Evolutionary conservation across 1,140 invertebrate genomes (phyloP).

Genomic region (Philaenus spumarius): DNA sequence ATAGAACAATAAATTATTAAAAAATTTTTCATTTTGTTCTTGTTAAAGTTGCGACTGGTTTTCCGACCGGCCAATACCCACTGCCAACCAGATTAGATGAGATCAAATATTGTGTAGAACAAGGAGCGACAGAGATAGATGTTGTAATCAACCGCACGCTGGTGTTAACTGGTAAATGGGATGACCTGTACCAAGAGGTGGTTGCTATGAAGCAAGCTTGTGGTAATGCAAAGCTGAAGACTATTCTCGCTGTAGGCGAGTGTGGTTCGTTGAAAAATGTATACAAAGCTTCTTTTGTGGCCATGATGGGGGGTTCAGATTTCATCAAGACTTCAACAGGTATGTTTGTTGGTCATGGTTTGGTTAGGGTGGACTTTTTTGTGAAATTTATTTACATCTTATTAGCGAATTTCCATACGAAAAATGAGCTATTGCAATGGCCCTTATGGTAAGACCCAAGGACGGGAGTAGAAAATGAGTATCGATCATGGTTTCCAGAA

Average conservation of each 20-base stretch:
- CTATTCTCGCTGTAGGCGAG: conserved; percentile 93
- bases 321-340: conserved; percentile 99
- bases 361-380: too few relatives aligned
- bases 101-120: conserved; percentile 69
- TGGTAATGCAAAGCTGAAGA: conserved; percentile 76
- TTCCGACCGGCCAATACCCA: conserved; percentile 87
- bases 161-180: conserved; percentile 81
- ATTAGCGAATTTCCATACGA: too few relatives aligned
- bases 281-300: conserved; percentile 86
- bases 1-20: too few relatives aligned
- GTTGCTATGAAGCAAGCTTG: conserved; percentile 63
- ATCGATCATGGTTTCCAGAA: too few relatives aligned
- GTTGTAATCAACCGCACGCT: conserved; percentile 89
- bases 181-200: conserved; percentile 72
- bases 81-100: conserved; percentile 75
- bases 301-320: conserved; percentile 93
- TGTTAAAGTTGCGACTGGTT: conserved; percentile 96
- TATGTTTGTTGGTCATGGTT: too few relatives aligned
- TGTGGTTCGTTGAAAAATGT: conserved; percentile 78
- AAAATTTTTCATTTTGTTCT: too few relatives aligned
- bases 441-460: too few relatives aligned
- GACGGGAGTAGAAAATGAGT: too few relatives aligned
- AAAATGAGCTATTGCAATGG: too few relatives aligned
- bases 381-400: too few relatives aligned
- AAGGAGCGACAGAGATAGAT: conserved; percentile 93